Base-by-base conservation (phyloP, 2,797 vertebrate genomes). In the Chloroceryle amazona region DNA sequence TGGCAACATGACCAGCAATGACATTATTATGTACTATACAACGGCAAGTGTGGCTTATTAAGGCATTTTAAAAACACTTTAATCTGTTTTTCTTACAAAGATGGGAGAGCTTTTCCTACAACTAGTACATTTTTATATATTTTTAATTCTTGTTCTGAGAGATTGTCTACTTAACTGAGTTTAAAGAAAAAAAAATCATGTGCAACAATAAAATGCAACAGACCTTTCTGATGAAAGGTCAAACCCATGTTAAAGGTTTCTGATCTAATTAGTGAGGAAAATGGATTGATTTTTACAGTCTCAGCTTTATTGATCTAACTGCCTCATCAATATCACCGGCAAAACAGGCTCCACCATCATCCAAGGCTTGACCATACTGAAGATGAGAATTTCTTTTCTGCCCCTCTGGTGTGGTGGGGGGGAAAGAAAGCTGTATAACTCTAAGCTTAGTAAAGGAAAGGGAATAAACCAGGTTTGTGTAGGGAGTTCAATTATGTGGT, bases 21-120 rank as follows among this genome's bases (percentile, higher is more conserved):
- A 99, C 91, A 97, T 99, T 96, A 98, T 99, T 95, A 98, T 99
- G 92, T 99, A 99, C 97, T 99, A 99, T 93, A 99, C 99, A 82
- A 99, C 99, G 97, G 99, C 99, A 98, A 87, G 98, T 97, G 75
- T 57, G 63, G 41, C 60, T 94, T 62, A 29, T 28, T 58, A 5
- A 66, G 33, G 57, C 70, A 9, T 31, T 90, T 78, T 18, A n/a
- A 57, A 41, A 78, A 29, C 23, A 39, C 26, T 90, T 28, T 1
- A 15, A 23, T 58, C 3, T 47, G 0, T 29, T 46, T 87, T 72
- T 65, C 13, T 41, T 89, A 3, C 7, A 60, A 70, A 71, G 35
- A 58, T 35, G 19, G 12, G 46, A 31, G 46, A 80, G 3, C 6
- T 60, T 62, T 60, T 63, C 28, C 33, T 61, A 13, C 15, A 68